These are phyloP conservation scores for Eristalis tenax DNA, from an alignment of 2,888 invertebrate species.

Conservation along the genomic window DNA sequence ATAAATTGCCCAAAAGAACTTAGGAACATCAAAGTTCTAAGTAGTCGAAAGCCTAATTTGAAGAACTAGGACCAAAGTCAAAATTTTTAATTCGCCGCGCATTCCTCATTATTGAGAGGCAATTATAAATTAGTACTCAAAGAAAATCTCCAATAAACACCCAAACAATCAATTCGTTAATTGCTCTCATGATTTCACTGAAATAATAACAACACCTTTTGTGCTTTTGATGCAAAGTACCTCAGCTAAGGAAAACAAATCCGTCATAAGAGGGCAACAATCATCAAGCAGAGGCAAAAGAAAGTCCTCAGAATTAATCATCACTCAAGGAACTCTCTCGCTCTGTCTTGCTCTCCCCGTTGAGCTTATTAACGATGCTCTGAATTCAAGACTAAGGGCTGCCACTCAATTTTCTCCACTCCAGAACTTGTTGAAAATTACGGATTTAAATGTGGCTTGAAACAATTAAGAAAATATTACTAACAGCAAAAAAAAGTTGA, in stretches of 20 bases:
- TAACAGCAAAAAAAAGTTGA: background rate
- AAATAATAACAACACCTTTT: slow-evolving; percentile 41
- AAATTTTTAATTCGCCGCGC: background rate
- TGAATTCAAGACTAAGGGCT: slow-evolving; percentile 20
- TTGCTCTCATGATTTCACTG: slow-evolving; percentile 25
- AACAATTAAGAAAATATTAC: slow-evolving; percentile 51
- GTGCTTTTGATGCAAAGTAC: background rate
- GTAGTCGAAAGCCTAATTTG: background rate
- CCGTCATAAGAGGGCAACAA: slow-evolving; percentile 45
- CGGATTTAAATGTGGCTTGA: slow-evolving; percentile 62
- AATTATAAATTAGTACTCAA: background rate
- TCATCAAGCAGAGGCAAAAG: slow-evolving; percentile 25
- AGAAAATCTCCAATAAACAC: background rate
- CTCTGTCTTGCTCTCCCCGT: background rate
- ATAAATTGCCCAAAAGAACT: no score
- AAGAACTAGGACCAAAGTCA: background rate
- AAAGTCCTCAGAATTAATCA: slow-evolving; percentile 40
- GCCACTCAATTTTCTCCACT: slow-evolving; percentile 3
- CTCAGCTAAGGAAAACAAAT: slow-evolving; percentile 20
- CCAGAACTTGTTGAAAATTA: slow-evolving; percentile 15
- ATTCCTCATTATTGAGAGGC: background rate
- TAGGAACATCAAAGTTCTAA: background rate
- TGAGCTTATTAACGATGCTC: slow-evolving; percentile 34
- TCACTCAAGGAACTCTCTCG: slow-evolving; percentile 20
- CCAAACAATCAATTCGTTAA: slow-evolving; percentile 32